These are phyloP conservation scores for Mionectes olivaceus DNA, from an alignment of 2,797 vertebrate species.

Conservation along the genomic window DNA sequence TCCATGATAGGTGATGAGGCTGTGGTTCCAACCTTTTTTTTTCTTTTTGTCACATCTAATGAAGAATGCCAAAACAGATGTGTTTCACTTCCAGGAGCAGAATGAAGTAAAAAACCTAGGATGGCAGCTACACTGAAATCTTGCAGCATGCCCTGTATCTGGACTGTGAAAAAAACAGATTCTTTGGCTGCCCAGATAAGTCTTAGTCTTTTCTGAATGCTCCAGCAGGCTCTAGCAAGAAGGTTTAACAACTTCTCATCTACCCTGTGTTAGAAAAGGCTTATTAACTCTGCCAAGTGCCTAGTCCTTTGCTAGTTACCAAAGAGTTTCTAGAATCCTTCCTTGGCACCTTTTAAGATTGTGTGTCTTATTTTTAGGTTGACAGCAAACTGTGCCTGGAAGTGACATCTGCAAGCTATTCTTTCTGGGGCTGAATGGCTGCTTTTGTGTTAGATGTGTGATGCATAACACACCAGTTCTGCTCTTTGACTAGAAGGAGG, in stretches of 20 bases:
- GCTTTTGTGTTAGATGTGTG: slow-evolving; percentile 63
- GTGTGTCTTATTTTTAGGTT: slow-evolving; percentile 40
- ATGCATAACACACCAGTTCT: slow-evolving; percentile 34
- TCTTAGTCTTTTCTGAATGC: not conserved
- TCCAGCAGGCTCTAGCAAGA: not conserved
- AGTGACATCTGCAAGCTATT: slow-evolving; percentile 61
- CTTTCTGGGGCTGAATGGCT: slow-evolving; percentile 48
- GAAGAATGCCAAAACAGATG: slow-evolving; percentile 24
- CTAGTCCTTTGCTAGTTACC: not conserved
- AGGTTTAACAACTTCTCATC: not conserved
- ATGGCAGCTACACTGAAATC: not conserved
- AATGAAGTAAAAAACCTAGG: not conserved
- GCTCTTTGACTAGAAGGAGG: slow-evolving; percentile 25
- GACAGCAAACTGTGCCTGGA: slow-evolving; percentile 49
- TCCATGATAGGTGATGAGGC: slow-evolving; percentile 33
- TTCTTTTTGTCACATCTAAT: slow-evolving; percentile 11
- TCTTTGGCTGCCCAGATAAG: not conserved
- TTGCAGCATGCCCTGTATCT: not conserved
- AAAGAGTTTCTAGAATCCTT: slow-evolving; percentile 30
- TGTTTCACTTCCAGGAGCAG: slow-evolving; percentile 13
- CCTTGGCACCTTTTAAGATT: not conserved
- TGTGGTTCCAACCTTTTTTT: not conserved
- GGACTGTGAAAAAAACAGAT: not conserved
- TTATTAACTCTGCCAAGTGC: not conserved
- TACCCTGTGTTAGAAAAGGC: not conserved